A percentile compares a stretch with the other conserved stretches of the same genome.
phyloP scores from a whole-genome alignment of 2,113 vertebrate species.

The Ploceus nigricollis region DNA sequence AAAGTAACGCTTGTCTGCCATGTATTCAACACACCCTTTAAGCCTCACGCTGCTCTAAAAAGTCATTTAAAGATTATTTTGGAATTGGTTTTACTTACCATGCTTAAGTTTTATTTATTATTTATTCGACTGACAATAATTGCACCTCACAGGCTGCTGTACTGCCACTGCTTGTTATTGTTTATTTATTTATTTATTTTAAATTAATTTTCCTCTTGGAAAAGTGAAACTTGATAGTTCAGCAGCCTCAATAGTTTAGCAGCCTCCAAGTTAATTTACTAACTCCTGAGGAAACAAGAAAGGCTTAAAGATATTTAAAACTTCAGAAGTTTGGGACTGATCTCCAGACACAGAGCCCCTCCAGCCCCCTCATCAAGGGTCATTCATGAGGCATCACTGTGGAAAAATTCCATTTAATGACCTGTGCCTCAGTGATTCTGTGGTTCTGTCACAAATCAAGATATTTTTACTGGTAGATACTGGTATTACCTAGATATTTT shows the following conservation, averaged over 20 bases:
- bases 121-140: neutral
- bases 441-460: neutral
- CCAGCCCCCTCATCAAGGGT: neutral
- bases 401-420: neutral
- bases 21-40: neutral
- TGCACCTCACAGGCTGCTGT: fast-evolving
- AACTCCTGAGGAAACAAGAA: neutral
- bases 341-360: neutral
- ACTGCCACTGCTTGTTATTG: neutral
- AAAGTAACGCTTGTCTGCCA: neutral
- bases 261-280: neutral
- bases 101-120: neutral
- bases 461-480: neutral
- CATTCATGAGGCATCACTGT: fast-evolving
- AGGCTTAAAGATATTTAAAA: neutral
- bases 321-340: neutral
- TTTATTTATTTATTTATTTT: no score
- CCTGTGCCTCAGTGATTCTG: no score
- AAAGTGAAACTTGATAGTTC: neutral
- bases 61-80: neutral
- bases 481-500: neutral
- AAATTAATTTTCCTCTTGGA: neutral
- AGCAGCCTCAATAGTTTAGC: neutral
- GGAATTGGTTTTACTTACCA: neutral
- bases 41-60: neutral